These are phyloP conservation scores for Xanthorhoe spadicearia DNA, from an alignment of 2,888 invertebrate genomes.

Conservation along the genomic window DNA sequence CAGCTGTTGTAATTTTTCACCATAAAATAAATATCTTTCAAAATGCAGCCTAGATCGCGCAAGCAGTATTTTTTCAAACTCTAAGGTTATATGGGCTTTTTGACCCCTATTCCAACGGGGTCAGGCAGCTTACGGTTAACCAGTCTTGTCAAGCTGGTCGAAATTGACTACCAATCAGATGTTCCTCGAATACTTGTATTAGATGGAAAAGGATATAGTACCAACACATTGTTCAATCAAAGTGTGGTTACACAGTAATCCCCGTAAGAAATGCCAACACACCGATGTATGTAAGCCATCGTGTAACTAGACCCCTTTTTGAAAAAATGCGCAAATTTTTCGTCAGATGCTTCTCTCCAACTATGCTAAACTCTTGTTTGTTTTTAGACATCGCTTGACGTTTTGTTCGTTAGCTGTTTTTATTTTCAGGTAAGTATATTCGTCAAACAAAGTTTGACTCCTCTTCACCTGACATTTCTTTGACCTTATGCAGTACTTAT, in stretches of 20 bases:
- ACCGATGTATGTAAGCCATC: neutral
- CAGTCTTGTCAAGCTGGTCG: constrained; percentile 30
- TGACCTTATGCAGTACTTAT: no score
- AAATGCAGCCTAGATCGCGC: constrained; percentile 24
- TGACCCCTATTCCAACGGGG: neutral
- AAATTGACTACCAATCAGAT: constrained; percentile 27
- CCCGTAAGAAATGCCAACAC: neutral
- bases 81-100: neutral
- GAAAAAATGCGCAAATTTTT: neutral
- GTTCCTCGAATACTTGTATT: neutral
- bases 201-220: constrained; percentile 4
- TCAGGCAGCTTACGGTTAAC: constrained; percentile 15
- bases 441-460: no score
- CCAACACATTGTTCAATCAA: constrained; percentile 14
- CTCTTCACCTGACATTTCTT: no score
- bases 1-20: neutral
- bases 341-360: no score
- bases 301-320: constrained; percentile 20
- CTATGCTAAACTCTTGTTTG: no score
- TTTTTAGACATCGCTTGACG: no score
- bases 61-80: constrained; percentile 8
- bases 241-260: constrained; percentile 19
- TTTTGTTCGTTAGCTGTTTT: no score
- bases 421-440: no score
- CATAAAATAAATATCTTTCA: neutral